phyloP scores from a whole-genome alignment of 1,140 invertebrate genomes.

The Drosophila orosa region DNA sequence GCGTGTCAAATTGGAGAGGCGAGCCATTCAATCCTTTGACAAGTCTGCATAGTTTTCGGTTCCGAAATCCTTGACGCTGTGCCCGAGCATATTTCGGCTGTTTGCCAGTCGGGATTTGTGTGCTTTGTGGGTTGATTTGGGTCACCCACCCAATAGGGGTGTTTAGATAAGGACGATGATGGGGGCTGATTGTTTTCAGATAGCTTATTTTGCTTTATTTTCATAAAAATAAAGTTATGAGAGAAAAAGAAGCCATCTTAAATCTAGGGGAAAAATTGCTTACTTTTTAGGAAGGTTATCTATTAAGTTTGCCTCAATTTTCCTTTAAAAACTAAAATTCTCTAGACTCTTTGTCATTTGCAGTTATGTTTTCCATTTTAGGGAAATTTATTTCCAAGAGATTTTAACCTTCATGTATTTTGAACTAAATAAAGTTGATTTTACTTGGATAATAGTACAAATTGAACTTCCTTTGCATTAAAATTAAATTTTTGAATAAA shows the following conservation, averaged over 20 bases:
- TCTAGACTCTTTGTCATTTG: not conserved
- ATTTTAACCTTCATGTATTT: not conserved
- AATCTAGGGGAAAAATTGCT: not conserved
- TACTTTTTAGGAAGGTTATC: not conserved
- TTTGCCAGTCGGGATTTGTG: constrained; percentile 45
- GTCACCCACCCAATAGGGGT: constrained; percentile 28
- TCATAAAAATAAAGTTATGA: constrained; percentile 21
- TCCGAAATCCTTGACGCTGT: constrained; percentile 55
- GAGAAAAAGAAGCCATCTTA: not conserved
- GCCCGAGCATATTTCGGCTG: constrained; percentile 47
- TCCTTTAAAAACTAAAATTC: not conserved
- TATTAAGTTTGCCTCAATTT: not conserved
- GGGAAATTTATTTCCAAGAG: not conserved
- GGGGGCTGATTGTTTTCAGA: constrained; percentile 44
- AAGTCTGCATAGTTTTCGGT: constrained; percentile 61
- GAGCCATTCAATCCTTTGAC: constrained; percentile 76
- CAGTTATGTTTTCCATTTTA: not conserved
- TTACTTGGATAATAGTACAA: not conserved
- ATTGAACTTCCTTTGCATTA: not conserved
- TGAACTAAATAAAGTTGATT: not conserved
- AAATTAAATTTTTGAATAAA: not conserved
- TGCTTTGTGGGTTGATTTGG: constrained; percentile 60
- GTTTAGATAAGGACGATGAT: constrained; percentile 62
- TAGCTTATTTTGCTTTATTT: constrained; percentile 5
- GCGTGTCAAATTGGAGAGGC: constrained; percentile 75